Evolutionary conservation across 2,113 vertebrate genomes (phyloP).

Genomic region (Rhinoptilus africanus): DNA sequence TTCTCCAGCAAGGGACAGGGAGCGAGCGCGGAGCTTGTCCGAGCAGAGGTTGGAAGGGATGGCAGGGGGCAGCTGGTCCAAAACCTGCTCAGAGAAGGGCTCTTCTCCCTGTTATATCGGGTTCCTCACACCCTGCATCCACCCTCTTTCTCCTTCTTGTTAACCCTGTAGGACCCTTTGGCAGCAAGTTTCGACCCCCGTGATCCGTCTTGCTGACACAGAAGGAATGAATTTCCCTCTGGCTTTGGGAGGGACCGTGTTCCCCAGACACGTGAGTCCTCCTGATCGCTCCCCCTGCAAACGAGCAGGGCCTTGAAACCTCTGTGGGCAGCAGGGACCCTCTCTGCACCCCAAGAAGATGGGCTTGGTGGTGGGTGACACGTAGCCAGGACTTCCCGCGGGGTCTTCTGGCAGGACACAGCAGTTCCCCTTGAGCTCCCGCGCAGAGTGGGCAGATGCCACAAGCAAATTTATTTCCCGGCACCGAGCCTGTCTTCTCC

Average conservation of each 20-base stretch:
- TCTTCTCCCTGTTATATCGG: fast-evolving
- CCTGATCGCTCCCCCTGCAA: not conserved
- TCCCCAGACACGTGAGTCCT: not conserved
- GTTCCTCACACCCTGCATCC: not conserved
- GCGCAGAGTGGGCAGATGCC: fast-evolving
- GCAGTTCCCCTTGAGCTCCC: not conserved
- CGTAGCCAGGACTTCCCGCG: fast-evolving
- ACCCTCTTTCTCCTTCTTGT: not conserved
- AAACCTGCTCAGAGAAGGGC: not conserved
- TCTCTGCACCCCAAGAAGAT: not conserved
- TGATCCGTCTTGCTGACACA: not conserved
- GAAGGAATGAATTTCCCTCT: not conserved
- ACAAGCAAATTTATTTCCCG: not conserved
- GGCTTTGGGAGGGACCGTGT: not conserved
- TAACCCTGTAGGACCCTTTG: not conserved
- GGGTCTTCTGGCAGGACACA: not conserved
- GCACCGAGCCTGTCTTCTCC: not conserved
- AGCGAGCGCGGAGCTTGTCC: fast-evolving
- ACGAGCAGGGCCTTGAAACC: fast-evolving
- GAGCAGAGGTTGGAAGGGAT: not conserved
- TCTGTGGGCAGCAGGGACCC: not conserved
- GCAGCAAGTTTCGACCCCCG: fast-evolving
- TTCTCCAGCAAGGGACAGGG: not conserved
- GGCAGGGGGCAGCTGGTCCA: no score
- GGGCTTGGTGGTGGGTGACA: not conserved